Percentiles rank a stretch among this genome's conserved stretches.
Conservation (phyloP, 1,140 invertebrate species). For the Araneus ventricosus region DNA sequence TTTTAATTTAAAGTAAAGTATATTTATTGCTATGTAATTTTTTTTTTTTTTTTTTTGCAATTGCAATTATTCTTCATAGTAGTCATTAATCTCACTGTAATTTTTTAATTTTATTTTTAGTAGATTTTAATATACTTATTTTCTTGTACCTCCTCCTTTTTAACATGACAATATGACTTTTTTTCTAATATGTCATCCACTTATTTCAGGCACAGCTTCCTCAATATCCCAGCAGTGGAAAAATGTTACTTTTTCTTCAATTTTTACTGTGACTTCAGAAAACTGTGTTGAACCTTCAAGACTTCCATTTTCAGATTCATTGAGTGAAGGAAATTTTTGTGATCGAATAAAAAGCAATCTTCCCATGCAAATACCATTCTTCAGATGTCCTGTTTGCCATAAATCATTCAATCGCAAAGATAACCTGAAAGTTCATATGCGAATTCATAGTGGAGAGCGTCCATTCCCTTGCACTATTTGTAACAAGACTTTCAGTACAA, state of each 20-base stretch:
- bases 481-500: conserved; percentile 38
- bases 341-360: not conserved
- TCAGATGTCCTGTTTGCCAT: not conserved
- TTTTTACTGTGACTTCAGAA: not conserved
- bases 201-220: not conserved
- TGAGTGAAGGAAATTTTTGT: not conserved
- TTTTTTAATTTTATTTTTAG: too few relatives aligned
- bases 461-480: conserved; percentile 80
- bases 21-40: too few relatives aligned
- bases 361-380: not conserved
- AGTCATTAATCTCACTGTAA: too few relatives aligned
- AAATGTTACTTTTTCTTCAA: conserved; percentile 1
- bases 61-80: too few relatives aligned
- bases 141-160: not conserved
- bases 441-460: conserved; percentile 8
- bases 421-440: conserved; percentile 5
- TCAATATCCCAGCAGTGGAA: not conserved
- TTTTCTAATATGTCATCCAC: not conserved
- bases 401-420: conserved; percentile 21
- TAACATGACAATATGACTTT: not conserved
- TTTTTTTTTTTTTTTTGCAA: too few relatives aligned
- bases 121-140: not conserved
- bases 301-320: not conserved
- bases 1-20: too few relatives aligned
- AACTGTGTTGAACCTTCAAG: not conserved